phyloP scores from a whole-genome alignment of 2,888 invertebrate species.

The Cephus pulcher region DNA sequence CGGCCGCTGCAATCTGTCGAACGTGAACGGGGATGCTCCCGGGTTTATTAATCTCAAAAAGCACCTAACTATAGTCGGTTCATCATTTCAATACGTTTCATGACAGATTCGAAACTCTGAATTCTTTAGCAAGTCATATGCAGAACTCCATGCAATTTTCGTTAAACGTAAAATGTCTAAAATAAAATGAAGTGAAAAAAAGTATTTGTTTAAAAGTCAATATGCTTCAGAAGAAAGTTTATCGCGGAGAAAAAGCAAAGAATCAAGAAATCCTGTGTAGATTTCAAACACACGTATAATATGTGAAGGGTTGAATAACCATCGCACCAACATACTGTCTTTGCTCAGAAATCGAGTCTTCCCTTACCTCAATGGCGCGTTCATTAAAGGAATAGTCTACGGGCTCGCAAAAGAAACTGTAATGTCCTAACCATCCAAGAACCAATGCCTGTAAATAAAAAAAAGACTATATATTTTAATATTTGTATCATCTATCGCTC shows the following conservation, averaged over 20 bases:
- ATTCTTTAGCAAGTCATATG: no score
- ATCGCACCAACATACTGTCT: neutral
- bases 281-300: no score
- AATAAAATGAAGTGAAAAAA: no score
- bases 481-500: neutral
- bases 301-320: neutral
- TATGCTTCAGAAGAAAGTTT: no score
- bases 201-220: no score
- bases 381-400: slow-evolving; percentile 75
- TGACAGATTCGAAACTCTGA: no score
- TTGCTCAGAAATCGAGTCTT: neutral
- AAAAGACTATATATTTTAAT: neutral
- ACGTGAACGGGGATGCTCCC: neutral
- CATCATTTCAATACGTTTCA: no score
- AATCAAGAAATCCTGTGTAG: no score
- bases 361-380: slow-evolving; percentile 69
- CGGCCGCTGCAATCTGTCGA: slow-evolving; percentile 68
- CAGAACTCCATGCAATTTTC: no score
- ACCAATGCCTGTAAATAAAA: slow-evolving; percentile 45
- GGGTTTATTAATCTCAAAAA: neutral
- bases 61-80: neutral
- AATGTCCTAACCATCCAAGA: slow-evolving; percentile 71
- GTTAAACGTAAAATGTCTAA: no score
- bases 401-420: slow-evolving; percentile 78
- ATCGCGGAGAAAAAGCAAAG: no score